A percentile compares a stretch with the other conserved stretches of the same genome.
These are phyloP conservation scores for Leptinotarsa undecemlineata DNA, from an alignment of 1,140 invertebrate genomes.

Conservation along the genomic window DNA sequence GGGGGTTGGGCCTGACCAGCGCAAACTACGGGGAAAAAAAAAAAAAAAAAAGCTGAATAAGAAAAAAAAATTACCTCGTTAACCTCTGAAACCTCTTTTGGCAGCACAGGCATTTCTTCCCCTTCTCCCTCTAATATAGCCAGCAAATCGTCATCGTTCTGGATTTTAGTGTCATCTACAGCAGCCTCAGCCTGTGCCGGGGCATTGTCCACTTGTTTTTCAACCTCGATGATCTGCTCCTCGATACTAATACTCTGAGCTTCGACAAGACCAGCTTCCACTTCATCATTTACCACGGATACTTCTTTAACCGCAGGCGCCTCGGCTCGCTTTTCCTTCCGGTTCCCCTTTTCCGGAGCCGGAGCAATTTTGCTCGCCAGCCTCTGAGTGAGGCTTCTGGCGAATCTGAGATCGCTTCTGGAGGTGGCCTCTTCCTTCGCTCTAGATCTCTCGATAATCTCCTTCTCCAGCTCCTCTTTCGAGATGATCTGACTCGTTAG, in stretches of 20 bases:
- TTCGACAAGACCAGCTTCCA: background rate
- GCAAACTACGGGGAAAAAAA: too few relatives aligned
- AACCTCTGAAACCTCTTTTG: slow-evolving; percentile 13
- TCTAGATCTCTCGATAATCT: slow-evolving; percentile 54
- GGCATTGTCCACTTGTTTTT: background rate
- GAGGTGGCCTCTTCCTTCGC: slow-evolving; percentile 17
- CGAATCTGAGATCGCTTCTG: slow-evolving; percentile 47
- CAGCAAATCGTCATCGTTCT: slow-evolving; percentile 44
- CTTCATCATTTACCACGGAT: slow-evolving; percentile 9
- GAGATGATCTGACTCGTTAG: slow-evolving; percentile 58
- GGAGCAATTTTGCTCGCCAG: slow-evolving; percentile 51
- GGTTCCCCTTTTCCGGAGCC: slow-evolving; percentile 17
- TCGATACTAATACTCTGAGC: background rate
- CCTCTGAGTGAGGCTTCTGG: slow-evolving; percentile 50
- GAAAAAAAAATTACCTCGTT: slow-evolving; percentile 1
- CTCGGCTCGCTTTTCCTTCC: background rate
- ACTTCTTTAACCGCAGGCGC: background rate
- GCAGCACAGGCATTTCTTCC: slow-evolving; percentile 21
- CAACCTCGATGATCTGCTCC: too few relatives aligned
- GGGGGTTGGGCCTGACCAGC: too few relatives aligned
- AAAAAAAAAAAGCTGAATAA: too few relatives aligned
- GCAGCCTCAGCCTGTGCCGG: background rate
- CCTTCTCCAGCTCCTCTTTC: slow-evolving; percentile 57
- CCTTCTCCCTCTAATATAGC: slow-evolving; percentile 53
- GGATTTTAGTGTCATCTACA: slow-evolving; percentile 26